Evolutionary conservation across 2,888 invertebrate species (phyloP).

Genomic region (Pteria penguin): DNA sequence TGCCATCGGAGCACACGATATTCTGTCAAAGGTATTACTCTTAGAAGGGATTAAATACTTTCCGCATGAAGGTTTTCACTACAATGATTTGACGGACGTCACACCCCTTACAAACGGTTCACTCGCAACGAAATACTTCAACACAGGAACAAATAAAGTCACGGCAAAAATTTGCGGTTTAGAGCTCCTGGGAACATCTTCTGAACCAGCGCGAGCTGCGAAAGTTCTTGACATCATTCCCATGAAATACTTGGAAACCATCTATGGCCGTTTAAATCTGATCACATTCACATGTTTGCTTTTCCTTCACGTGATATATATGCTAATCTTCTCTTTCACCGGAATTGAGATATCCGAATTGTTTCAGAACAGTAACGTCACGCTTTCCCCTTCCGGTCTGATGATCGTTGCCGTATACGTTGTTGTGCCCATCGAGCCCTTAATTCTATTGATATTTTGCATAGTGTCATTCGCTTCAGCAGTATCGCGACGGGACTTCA

Average conservation of each 20-base stretch:
- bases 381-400: conserved; percentile 37
- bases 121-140: conserved; percentile 35
- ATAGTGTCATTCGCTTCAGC: conserved; percentile 41
- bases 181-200: conserved; percentile 69
- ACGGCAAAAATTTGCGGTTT: conserved; percentile 59
- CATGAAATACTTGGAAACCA: conserved; percentile 67
- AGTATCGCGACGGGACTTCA: conserved; percentile 37
- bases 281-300: conserved; percentile 72
- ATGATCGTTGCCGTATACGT: conserved; percentile 54
- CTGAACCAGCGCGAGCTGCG: conserved; percentile 63
- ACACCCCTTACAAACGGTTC: conserved; percentile 64
- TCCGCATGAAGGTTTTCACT: conserved; percentile 25
- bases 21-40: conserved; percentile 67
- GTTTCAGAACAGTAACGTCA: conserved; percentile 47
- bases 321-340: conserved; percentile 70
- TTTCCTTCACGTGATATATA: conserved; percentile 73
- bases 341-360: conserved; percentile 56
- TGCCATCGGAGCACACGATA: conserved; percentile 63
- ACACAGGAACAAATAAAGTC: conserved; percentile 19
- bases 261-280: conserved; percentile 71
- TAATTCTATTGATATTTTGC: conserved; percentile 59
- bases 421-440: conserved; percentile 66
- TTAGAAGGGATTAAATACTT: conserved; percentile 68
- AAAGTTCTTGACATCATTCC: conserved; percentile 73
- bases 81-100: conserved; percentile 70